Conservation (phyloP, 2,888 invertebrate genomes). For the Thecophora atra region DNA sequence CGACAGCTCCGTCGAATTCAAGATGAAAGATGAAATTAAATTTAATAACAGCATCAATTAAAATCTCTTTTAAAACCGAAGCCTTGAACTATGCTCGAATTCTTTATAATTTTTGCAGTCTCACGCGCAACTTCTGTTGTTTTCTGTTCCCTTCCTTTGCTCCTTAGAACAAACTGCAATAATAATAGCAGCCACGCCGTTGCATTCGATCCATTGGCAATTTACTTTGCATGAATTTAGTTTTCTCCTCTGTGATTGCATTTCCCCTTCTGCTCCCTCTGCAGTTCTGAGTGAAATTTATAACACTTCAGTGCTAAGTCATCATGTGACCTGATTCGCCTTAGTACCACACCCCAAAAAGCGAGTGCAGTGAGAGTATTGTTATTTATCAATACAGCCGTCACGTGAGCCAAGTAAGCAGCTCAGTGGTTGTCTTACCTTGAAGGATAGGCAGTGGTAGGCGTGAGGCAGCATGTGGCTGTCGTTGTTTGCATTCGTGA, state of each 20-base stretch:
- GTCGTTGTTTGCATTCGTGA: conserved; percentile 23
- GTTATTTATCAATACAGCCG: conserved; percentile 26
- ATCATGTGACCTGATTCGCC: background rate
- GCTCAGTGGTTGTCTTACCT: conserved; percentile 8
- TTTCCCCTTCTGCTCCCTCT: conserved; percentile 32
- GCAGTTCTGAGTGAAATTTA: conserved; percentile 28
- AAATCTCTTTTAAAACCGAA: too few relatives aligned
- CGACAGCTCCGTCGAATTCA: too few relatives aligned
- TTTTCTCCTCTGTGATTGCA: conserved; percentile 10
- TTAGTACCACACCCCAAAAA: background rate
- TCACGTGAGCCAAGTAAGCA: conserved; percentile 11
- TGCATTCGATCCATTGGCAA: conserved; percentile 44
- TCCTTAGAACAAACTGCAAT: conserved; percentile 51
- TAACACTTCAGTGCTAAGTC: conserved; percentile 7
- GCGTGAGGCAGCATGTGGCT: background rate
- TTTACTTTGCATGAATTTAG: conserved; percentile 14
- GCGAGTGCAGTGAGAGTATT: conserved; percentile 6
- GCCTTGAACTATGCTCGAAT: too few relatives aligned
- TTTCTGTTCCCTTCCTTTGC: conserved; percentile 42
- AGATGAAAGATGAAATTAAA: too few relatives aligned
- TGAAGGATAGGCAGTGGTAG: background rate
- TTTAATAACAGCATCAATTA: too few relatives aligned
- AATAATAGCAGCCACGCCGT: conserved; percentile 55
- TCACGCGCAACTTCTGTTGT: too few relatives aligned
- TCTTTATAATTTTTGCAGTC: too few relatives aligned